Evolutionary conservation across 2,797 vertebrate species (phyloP).

Genomic region (Lacerta viridis): DNA sequence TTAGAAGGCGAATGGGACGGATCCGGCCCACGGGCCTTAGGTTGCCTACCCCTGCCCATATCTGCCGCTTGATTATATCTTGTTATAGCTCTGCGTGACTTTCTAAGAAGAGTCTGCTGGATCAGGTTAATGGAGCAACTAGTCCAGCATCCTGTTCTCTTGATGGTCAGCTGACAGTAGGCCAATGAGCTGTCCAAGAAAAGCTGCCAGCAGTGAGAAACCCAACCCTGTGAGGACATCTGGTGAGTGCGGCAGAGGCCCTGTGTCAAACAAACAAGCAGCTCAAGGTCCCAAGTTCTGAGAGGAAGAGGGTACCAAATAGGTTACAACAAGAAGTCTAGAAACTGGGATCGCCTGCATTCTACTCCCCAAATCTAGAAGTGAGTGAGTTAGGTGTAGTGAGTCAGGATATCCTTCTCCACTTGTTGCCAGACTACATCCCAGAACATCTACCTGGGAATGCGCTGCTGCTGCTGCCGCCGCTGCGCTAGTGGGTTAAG

Average conservation of each 20-base stretch:
- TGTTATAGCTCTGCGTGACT: neutral
- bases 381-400: neutral
- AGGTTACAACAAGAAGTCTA: neutral
- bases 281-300: neutral
- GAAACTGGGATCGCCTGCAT: neutral
- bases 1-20: too few relatives aligned
- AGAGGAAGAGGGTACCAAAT: neutral
- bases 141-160: too few relatives aligned
- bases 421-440: neutral
- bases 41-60: too few relatives aligned
- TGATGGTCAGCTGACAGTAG: neutral
- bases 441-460: too few relatives aligned
- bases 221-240: neutral
- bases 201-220: neutral
- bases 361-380: neutral
- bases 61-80: neutral
- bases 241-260: conserved; percentile 16
- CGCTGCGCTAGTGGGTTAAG: too few relatives aligned
- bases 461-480: too few relatives aligned
- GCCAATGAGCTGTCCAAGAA: neutral
- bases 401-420: neutral
- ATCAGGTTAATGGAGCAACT: too few relatives aligned
- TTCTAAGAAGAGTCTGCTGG: too few relatives aligned
- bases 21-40: too few relatives aligned
- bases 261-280: neutral